These are phyloP conservation scores for Coregonus suidteri DNA, from an alignment of 2,797 vertebrate genomes.

Conservation along the genomic window DNA sequence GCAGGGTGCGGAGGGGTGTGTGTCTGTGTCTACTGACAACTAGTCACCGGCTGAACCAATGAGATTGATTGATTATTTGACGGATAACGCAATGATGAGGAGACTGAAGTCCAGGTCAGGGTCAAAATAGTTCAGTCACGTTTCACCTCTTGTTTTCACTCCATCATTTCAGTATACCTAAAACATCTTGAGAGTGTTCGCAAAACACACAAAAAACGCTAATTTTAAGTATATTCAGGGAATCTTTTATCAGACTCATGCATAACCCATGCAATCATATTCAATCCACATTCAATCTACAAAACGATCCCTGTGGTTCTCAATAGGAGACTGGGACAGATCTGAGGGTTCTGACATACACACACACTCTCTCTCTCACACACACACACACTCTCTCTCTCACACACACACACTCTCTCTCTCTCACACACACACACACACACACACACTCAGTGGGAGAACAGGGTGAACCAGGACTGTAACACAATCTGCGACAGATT, in stretches of 20 bases:
- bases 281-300: slow-evolving; percentile 70
- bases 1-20: not conserved
- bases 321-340: slow-evolving; percentile 60
- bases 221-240: slow-evolving; percentile 57
- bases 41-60: slow-evolving; percentile 51
- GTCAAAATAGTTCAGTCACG: not conserved
- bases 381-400: too few species aligned
- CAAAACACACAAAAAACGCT: slow-evolving; percentile 43
- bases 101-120: slow-evolving; percentile 45
- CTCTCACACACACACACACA: too few species aligned
- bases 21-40: slow-evolving; percentile 51
- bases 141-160: not conserved
- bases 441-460: too few species aligned
- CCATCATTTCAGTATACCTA: slow-evolving; percentile 27
- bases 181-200: slow-evolving; percentile 50
- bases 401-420: too few species aligned
- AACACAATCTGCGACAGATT: slow-evolving; percentile 77
- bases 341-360: too few species aligned
- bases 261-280: slow-evolving; percentile 84
- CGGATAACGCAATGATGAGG: too few species aligned
- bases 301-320: slow-evolving; percentile 53
- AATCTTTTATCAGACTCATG: slow-evolving; percentile 69
- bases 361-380: too few species aligned
- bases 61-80: slow-evolving; percentile 19
- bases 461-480: slow-evolving; percentile 56